These are phyloP conservation scores for Ochotona princeps DNA, from an alignment of 2,113 vertebrate genomes.

Conservation along the genomic window DNA sequence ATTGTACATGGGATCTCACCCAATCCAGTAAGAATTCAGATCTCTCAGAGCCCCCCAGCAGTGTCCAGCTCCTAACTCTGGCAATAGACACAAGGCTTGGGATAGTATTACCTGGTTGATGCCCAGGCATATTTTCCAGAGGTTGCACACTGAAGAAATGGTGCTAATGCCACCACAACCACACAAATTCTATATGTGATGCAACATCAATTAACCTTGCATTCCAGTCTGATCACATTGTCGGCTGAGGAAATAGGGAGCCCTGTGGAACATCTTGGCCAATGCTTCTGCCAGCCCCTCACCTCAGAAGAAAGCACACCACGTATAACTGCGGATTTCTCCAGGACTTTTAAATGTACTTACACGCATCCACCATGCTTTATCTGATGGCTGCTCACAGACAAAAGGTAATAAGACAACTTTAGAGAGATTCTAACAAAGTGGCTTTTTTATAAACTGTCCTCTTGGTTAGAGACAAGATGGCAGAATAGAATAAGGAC, in stretches of 20 bases:
- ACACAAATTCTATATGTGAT: background rate
- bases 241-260: background rate
- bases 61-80: slow-evolving; percentile 95
- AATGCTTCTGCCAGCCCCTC: background rate
- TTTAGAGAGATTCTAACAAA: slow-evolving; percentile 53
- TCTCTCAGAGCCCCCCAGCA: slow-evolving; percentile 97
- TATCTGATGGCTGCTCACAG: slow-evolving; percentile 85
- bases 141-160: background rate
- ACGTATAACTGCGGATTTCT: slow-evolving; percentile 97
- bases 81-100: too few species aligned
- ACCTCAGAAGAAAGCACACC: slow-evolving; percentile 85
- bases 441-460: background rate
- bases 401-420: background rate
- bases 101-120: too few species aligned
- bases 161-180: background rate
- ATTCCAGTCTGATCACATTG: background rate
- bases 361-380: slow-evolving; percentile 95
- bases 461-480: too few species aligned
- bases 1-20: slow-evolving; percentile 98
- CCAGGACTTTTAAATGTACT: slow-evolving; percentile 97
- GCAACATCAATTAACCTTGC: background rate
- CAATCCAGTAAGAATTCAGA: slow-evolving; percentile 97
- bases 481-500: too few species aligned
- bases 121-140: background rate
- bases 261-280: background rate